These are phyloP conservation scores for Microtus oregoni DNA, from an alignment of 2,113 vertebrate species.

Conservation along the genomic window DNA sequence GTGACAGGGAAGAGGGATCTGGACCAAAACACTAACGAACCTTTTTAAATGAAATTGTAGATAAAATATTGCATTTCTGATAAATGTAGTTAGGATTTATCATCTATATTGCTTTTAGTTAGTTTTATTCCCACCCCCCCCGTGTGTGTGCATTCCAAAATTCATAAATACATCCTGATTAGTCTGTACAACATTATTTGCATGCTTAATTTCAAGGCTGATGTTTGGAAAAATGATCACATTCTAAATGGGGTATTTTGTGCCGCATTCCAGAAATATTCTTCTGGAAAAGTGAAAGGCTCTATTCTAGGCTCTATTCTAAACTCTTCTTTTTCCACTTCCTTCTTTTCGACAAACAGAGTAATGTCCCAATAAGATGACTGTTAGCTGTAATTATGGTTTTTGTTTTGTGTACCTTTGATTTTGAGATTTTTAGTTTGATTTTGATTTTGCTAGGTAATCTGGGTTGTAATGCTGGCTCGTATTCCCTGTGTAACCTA, in stretches of 20 bases:
- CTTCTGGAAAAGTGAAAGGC: not conserved
- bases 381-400: not conserved
- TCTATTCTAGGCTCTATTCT: not conserved
- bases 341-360: constrained; percentile 16
- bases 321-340: not conserved
- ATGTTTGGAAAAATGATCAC: not conserved
- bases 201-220: not conserved
- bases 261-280: constrained; percentile 15
- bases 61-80: not conserved
- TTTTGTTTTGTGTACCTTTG: not conserved
- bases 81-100: not conserved
- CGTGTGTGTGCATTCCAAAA: not conserved
- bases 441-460: not conserved
- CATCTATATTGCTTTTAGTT: not conserved
- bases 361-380: not conserved
- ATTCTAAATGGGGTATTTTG: constrained; percentile 23
- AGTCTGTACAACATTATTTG: not conserved
- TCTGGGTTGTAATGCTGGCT: not conserved
- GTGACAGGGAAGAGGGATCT: not conserved
- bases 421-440: not conserved
- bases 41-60: not conserved
- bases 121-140: not conserved
- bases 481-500: no score
- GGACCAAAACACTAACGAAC: not conserved
- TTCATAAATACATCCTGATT: not conserved